A percentile compares a stretch with the other conserved stretches of the same genome.
Conservation (phyloP, 2,888 invertebrate genomes). For the Drosophila testacea region DNA sequence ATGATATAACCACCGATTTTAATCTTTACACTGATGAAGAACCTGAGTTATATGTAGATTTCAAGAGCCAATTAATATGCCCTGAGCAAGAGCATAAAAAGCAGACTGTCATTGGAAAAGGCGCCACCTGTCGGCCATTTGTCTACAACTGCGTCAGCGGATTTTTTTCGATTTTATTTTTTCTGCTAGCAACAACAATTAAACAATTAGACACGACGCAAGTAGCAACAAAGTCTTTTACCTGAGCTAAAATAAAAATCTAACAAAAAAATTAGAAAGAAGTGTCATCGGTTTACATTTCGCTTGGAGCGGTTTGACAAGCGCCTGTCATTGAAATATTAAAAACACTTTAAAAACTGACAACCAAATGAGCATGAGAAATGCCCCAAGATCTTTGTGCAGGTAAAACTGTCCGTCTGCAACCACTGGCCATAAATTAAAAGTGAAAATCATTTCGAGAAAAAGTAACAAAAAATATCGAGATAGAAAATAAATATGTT, state of each 20-base stretch:
- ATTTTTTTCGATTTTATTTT: neutral
- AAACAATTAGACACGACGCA: constrained; percentile 56
- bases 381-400: constrained; percentile 29
- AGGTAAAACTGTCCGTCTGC: constrained; percentile 55
- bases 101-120: constrained; percentile 53
- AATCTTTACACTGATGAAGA: neutral
- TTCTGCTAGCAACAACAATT: constrained; percentile 43
- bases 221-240: constrained; percentile 49
- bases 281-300: constrained; percentile 69
- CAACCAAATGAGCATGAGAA: constrained; percentile 63
- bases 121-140: constrained; percentile 78
- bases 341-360: constrained; percentile 78
- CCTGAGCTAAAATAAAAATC: constrained; percentile 45
- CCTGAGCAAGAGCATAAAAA: neutral
- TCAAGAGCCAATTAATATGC: neutral
- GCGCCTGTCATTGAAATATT: constrained; percentile 80
- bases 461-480: constrained; percentile 2
- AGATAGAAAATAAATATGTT: constrained; percentile 5
- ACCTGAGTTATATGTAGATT: neutral
- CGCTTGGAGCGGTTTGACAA: constrained; percentile 63
- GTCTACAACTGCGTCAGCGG: constrained; percentile 73
- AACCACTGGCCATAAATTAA: constrained; percentile 65
- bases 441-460: constrained; percentile 51
- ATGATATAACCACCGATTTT: too few relatives aligned
- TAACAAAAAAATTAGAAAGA: constrained; percentile 14